Base-by-base conservation (phyloP, 2,797 vertebrate species). In the Rhinophrynus dorsalis region DNA sequence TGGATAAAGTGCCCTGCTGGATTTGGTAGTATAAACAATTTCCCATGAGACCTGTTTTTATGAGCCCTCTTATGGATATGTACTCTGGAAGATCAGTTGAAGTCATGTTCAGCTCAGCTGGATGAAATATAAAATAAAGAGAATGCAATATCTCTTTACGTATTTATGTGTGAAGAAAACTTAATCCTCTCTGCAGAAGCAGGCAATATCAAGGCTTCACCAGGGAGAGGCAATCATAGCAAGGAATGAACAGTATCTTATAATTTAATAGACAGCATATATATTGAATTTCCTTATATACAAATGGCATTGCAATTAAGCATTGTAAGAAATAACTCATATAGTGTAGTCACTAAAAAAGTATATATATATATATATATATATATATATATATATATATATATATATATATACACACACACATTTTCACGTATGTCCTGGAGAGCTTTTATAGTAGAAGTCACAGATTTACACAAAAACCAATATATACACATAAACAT, bases 131-230 rank as follows among this genome's bases (percentile, higher is more conserved):
- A 66, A 51, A 73, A 73, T 60, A 67, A 73, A 52, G 29, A 59
- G 62, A 66, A 66, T 44, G 62, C 57, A 33, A 60, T 65, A 57
- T 67, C 70, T 66, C 60, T 52, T 73, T 67, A 55, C 60, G 54
- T 54, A 44, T 73, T 73, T 73, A 59, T 73, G 70, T 73, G 55
- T 66, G 47, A 73, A 67, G 55, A 67, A 73, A 62, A 64, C 45
- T 73, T 73, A 73, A 73, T 73, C 70, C 62, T 54, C 24, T 58
- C 37, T 67, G 37, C 44, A 73, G 67, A 69, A 60, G 30, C 47
- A 66, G 62, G 40, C 70, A 67, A 55, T 73, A 55, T 52, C 55
- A 73, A 66, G 33, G 21, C 54, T 37, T 66, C 70, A 62, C 62
- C 13, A 47, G 55, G 37, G 69, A 72, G 17, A 59, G 8, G 35